Percentiles rank a stretch among this genome's conserved stretches.
phyloP scores from a whole-genome alignment of 2,888 invertebrate species.

The Drosophila pseudotalamancana region DNA sequence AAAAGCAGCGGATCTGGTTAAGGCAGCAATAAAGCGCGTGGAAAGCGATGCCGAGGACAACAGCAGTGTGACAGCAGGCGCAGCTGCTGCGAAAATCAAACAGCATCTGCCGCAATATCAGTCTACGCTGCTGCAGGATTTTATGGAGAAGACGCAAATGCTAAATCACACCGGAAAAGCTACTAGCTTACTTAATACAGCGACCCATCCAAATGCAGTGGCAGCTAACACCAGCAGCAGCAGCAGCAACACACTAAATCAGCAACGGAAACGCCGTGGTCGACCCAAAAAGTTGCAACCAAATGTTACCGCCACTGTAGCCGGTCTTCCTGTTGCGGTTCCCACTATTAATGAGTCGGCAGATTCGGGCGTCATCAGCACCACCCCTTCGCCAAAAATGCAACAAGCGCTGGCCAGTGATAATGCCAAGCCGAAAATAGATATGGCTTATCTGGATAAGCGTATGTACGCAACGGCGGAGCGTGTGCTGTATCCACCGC shows the following conservation, averaged over 20 bases:
- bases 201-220: conserved; percentile 78
- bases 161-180: conserved; percentile 84
- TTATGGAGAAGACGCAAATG: conserved; percentile 91
- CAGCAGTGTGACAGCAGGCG: conserved; percentile 31
- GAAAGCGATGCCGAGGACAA: conserved; percentile 90
- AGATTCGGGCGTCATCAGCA: conserved; percentile 90
- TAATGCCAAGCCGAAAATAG: conserved; percentile 80
- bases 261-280: conserved; percentile 78
- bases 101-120: conserved; percentile 87
- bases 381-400: conserved; percentile 88
- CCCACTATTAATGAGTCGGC: conserved; percentile 88
- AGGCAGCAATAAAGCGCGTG: conserved; percentile 90
- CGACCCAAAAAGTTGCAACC: conserved; percentile 80
- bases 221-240: conserved; percentile 3
- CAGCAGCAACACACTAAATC: conserved; percentile 72
- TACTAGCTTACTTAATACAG: conserved; percentile 81
- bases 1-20: conserved; percentile 84
- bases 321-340: conserved; percentile 11
- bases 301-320: conserved; percentile 6
- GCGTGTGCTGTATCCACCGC: conserved; percentile 90
- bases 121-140: conserved; percentile 91
- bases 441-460: conserved; percentile 86
- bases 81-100: conserved; percentile 74
- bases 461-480: conserved; percentile 90
- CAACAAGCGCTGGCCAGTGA: conserved; percentile 82